Percentiles rank a stretch among this genome's conserved stretches.
Conservation (phyloP, 1,140 invertebrate species). For the Mizuhopecten yessoensis region DNA sequence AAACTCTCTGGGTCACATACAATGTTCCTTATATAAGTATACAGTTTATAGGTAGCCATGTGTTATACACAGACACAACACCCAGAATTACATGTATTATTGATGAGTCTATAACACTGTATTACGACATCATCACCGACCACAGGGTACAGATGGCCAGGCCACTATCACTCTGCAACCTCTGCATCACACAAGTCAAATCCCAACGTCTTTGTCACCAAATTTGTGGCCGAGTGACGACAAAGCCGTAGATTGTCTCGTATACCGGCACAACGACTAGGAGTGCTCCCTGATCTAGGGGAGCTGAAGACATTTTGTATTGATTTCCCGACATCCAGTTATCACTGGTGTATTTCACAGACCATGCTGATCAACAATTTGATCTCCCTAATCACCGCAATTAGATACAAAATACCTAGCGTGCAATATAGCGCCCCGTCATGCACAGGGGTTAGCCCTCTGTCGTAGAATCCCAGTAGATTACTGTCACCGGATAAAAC, state of each 20-base stretch:
- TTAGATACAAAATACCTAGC: slow-evolving; percentile 34
- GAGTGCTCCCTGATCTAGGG: neutral
- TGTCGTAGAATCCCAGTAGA: neutral
- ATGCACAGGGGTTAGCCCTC: slow-evolving; percentile 10
- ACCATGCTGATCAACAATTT: slow-evolving; percentile 6
- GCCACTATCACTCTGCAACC: no score
- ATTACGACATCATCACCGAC: neutral
- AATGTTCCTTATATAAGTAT: neutral
- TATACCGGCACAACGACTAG: neutral
- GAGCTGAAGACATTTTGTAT: slow-evolving; percentile 1
- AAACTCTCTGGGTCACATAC: neutral
- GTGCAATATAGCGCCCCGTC: neutral
- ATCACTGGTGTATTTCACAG: slow-evolving; percentile 31
- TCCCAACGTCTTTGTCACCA: neutral
- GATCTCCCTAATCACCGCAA: slow-evolving; percentile 31
- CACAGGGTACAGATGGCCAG: neutral
- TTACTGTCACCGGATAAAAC: slow-evolving; percentile 11
- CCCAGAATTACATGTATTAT: no score
- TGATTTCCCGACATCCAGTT: slow-evolving; percentile 17
- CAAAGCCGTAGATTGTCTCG: neutral
- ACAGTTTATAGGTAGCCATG: neutral
- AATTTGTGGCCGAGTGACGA: neutral
- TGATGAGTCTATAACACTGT: neutral
- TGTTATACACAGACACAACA: neutral
- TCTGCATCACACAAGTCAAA: neutral